Conservation (phyloP, 2,888 invertebrate genomes). For the Mythimna albipuncta region DNA sequence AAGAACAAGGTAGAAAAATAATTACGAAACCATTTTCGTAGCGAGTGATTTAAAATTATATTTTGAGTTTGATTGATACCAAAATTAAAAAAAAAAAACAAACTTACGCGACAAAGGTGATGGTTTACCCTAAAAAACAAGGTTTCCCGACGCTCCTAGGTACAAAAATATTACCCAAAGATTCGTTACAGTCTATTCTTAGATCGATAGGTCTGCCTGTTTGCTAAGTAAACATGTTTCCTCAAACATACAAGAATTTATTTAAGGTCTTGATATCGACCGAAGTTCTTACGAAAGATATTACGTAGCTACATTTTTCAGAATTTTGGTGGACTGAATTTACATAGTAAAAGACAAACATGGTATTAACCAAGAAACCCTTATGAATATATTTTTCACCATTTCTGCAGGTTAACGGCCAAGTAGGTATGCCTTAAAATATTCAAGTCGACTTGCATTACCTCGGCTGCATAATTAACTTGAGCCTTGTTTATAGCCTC, state of each 20-base stretch:
- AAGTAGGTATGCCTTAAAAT: conserved; percentile 56
- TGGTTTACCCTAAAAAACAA: conserved; percentile 15
- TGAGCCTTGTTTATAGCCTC: conserved; percentile 63
- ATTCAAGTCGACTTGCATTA: conserved; percentile 62
- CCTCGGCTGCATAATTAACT: conserved; percentile 65
- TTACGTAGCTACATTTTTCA: conserved; percentile 8
- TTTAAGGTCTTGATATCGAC: conserved; percentile 29
- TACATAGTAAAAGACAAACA: conserved; percentile 26
- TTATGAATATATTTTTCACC: conserved; percentile 42
- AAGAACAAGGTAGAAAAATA: not conserved
- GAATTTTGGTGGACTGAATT: conserved; percentile 26
- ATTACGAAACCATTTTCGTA: not conserved
- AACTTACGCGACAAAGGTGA: not conserved
- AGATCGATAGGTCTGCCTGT: conserved; percentile 30
- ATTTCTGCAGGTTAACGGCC: conserved; percentile 29
- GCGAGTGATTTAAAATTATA: not conserved
- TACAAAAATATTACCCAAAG: conserved; percentile 17
- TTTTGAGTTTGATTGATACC: not conserved
- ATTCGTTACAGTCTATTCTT: conserved; percentile 16
- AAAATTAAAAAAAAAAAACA: no score
- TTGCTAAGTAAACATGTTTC: conserved; percentile 38
- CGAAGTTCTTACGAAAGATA: conserved; percentile 30
- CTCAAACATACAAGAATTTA: conserved; percentile 30
- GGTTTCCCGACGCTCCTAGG: not conserved
- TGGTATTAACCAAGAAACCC: conserved; percentile 34